phyloP scores from a whole-genome alignment of 2,888 invertebrate genomes.

The Tanytarsus gracilentus region DNA sequence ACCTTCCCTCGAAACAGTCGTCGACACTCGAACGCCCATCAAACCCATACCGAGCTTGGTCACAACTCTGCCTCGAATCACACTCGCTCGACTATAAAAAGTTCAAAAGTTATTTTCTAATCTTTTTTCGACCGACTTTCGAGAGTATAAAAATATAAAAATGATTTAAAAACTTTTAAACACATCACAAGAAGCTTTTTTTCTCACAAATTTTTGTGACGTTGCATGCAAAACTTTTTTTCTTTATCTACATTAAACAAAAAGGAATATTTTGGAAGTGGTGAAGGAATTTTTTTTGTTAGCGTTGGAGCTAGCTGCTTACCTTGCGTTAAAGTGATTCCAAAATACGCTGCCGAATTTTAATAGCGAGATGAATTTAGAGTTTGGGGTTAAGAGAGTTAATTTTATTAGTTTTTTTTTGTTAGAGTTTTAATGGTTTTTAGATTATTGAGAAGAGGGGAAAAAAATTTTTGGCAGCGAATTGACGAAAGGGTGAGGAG shows the following conservation, averaged over 20 bases:
- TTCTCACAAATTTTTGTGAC: too few relatives aligned
- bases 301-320: conserved; percentile 50
- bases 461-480: neutral
- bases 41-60: conserved; percentile 86
- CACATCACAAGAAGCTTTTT: too few relatives aligned
- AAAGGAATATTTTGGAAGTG: neutral
- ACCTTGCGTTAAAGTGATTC: conserved; percentile 99
- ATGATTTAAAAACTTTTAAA: too few relatives aligned
- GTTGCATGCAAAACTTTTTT: too few relatives aligned
- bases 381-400: neutral
- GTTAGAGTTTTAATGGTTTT: neutral
- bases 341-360: conserved; percentile 78
- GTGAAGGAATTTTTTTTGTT: neutral
- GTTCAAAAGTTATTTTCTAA: neutral
- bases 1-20: conserved; percentile 88
- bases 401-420: neutral
- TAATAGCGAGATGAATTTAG: neutral
- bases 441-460: neutral
- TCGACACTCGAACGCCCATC: conserved; percentile 91
- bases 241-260: too few relatives aligned
- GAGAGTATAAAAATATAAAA: too few relatives aligned
- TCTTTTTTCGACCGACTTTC: neutral
- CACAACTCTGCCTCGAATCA: conserved; percentile 90
- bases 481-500: neutral
- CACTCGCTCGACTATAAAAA: conserved; percentile 79